Base-by-base conservation (phyloP, 2,113 vertebrate species). In the Deroptyus accipitrinus region DNA sequence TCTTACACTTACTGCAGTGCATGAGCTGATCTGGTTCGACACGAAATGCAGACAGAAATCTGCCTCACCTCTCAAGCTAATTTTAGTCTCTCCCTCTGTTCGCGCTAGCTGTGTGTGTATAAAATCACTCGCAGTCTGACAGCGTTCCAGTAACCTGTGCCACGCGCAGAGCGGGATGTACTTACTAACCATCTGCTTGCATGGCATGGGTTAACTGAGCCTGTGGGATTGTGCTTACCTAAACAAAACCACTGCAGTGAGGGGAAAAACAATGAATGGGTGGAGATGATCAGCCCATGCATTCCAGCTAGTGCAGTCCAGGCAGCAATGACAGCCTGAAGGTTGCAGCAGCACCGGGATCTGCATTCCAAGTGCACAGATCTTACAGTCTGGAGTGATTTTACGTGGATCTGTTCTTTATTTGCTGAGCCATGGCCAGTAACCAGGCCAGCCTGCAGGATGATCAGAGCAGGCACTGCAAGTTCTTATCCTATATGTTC, bases 401-500 rank as follows among this genome's bases (percentile, higher is more conserved):
- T 91, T 94, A 64, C 90, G 80, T 49, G 91, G 83, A 96, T 90
- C 92, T 69, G 63, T 62, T 93, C 52, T 94, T 94, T 82, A 81
- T 95, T 80, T 91, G 90, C 92, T 90, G 88, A 95, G 90, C 88
- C 93, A 98, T 98, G 98, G 97, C 97, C 80, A 96, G 96, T 76
- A 96, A 95, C 91, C 92, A 97, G 81, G 96, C 94, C 92, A 97
- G 95, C 90, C 96, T 95, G 59, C 97, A 96, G 90, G 84, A 97
- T 20, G 98, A 98, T 83, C 97, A 97, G 86, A 97, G 96, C 92
- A 97, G 97, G 86, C 98, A 98, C n/a, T 97, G 97, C 88, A 98
- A 97, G 90, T 98, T 97, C 63, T 95, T 98, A 62, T 98, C 98
- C 20, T 98, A 99, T 64, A 98, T 98, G 82, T 99, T 99, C 97